Base-by-base conservation (phyloP, 2,888 invertebrate species). In the Therioaphis trifolii region DNA sequence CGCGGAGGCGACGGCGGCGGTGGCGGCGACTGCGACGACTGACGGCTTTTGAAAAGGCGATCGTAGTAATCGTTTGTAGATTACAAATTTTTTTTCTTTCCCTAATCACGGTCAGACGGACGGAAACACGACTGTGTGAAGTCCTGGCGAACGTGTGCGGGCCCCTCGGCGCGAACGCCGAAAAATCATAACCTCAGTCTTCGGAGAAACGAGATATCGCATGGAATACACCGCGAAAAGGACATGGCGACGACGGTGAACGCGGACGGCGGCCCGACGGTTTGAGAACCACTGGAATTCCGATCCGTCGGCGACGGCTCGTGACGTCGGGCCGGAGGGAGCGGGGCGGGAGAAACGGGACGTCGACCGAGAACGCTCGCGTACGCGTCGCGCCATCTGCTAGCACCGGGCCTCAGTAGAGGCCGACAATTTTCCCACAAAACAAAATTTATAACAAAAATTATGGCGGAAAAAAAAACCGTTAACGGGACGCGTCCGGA, bases 351-450 rank as follows among this genome's bases (percentile, higher is more conserved):
- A 27, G 55, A 35, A n/a, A n/a, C n/a, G n/a, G n/a, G n/a, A n/a
- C n/a, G n/a, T n/a, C n/a, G n/a, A n/a, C n/a, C n/a, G n/a, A n/a
- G n/a, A n/a, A n/a, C n/a, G n/a, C n/a, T n/a, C n/a, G 68, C 58
- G 71, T 74, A 63, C 63, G 72, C 1, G 72, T 74, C 72, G 49
- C 82, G 82, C 82, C 72, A 82, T 82, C 82, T 82, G 82, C 82
- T 52, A 82, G 55, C 69, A 55, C 40, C 55, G 7, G 40, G 71
- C 7, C 63, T 18, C 55, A 55, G 0, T 14, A 55, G n/a, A 40
- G 12, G 24, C 24, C 3, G 35, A 40, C 79, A n/a, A 71, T 80
- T 80, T 61, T 58, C 71, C 80, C 79, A 15, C 71, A 12, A 27
- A 27, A n/a, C n/a, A 66, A 7, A 27, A 2, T n/a, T 43, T 11